These are phyloP conservation scores for Thunnus thynnus DNA, from an alignment of 2,113 vertebrate species.

Conservation along the genomic window DNA sequence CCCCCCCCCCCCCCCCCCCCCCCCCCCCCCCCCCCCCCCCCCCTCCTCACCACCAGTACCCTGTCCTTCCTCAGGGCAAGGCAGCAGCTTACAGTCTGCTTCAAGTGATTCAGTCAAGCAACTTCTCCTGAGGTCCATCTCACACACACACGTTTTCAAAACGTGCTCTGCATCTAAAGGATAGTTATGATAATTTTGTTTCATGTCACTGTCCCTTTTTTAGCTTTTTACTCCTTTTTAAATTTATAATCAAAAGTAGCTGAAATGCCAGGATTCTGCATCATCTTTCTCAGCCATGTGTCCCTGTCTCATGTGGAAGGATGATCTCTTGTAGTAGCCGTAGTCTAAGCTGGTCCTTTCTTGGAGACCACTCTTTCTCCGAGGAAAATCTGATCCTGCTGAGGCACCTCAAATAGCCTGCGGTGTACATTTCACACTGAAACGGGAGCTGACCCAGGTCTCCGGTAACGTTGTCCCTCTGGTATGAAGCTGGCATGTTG, in stretches of 20 bases:
- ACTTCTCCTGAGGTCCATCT: neutral
- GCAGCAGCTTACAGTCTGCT: neutral
- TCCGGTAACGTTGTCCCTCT: constrained; percentile 13
- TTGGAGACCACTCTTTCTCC: constrained; percentile 6
- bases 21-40: neutral
- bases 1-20: neutral
- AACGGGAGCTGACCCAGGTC: constrained; percentile 42
- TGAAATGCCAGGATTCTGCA: neutral
- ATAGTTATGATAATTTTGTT: no score
- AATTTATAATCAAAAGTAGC: neutral
- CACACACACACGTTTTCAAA: neutral
- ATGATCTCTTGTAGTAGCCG: neutral
- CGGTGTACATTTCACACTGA: constrained; percentile 57
- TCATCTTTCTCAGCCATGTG: neutral
- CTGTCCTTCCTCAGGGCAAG: constrained; percentile 1
- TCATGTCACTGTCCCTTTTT: neutral
- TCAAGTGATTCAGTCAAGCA: neutral
- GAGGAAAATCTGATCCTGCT: constrained; percentile 46
- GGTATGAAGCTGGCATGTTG: constrained; percentile 24
- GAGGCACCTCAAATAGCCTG: constrained; percentile 58
- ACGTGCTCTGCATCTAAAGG: neutral
- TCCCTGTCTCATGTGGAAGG: neutral
- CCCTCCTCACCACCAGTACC: fast-evolving
- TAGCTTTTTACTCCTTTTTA: neutral
- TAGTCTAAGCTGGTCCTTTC: constrained; percentile 21